Conservation (phyloP, 2,113 vertebrate genomes). For the Nibea albiflora region DNA sequence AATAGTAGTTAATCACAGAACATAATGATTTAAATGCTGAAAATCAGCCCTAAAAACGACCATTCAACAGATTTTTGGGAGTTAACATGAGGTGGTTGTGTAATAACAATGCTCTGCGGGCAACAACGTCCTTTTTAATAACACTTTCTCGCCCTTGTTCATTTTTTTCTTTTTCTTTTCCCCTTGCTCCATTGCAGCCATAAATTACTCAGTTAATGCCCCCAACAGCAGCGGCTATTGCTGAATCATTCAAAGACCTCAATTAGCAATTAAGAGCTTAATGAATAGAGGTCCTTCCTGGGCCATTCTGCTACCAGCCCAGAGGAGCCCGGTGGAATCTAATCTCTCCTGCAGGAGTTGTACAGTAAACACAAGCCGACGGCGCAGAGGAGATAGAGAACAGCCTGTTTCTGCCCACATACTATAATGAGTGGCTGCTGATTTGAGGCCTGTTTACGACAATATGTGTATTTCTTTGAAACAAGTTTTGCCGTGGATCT, state of each 20-base stretch:
- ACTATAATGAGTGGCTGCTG: constrained; percentile 45
- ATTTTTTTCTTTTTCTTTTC: constrained; percentile 49
- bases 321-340: constrained; percentile 63
- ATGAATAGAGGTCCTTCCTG: constrained; percentile 76
- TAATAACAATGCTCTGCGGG: constrained; percentile 22
- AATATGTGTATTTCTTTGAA: constrained; percentile 29
- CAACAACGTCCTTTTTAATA: constrained; percentile 60
- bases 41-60: constrained; percentile 5
- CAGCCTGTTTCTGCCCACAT: constrained; percentile 38
- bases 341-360: constrained; percentile 70
- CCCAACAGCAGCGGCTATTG: constrained; percentile 69
- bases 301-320: constrained; percentile 59
- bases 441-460: constrained; percentile 45
- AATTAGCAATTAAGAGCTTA: constrained; percentile 83
- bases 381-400: constrained; percentile 40
- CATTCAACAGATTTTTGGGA: neutral
- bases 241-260: constrained; percentile 80
- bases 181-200: constrained; percentile 56
- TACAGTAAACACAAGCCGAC: constrained; percentile 66
- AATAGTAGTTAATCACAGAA: constrained; percentile 38
- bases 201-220: constrained; percentile 79
- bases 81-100: constrained; percentile 14
- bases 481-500: constrained; percentile 34
- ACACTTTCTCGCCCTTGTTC: constrained; percentile 41
- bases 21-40: constrained; percentile 40